Percentiles rank a stretch among this genome's conserved stretches.
These are phyloP conservation scores for Gallinago jamesoni DNA, from an alignment of 2,113 vertebrate species.

Conservation along the genomic window DNA sequence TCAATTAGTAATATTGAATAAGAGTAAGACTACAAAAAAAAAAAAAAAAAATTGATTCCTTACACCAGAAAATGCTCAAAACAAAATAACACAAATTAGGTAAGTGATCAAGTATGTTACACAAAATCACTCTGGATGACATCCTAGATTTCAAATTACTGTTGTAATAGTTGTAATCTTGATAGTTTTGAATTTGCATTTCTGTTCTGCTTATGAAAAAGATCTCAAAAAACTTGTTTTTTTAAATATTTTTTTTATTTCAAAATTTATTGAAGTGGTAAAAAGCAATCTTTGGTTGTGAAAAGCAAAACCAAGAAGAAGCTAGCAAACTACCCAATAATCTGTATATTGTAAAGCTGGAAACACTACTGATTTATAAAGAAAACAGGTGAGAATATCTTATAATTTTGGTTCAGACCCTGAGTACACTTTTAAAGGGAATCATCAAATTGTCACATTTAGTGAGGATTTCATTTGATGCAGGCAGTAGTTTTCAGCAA, in stretches of 20 bases:
- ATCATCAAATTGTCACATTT: background rate
- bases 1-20: background rate
- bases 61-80: background rate
- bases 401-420: background rate
- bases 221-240: accelerated
- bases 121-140: background rate
- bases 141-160: background rate
- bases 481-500: background rate
- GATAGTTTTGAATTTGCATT: background rate
- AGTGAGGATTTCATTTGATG: background rate
- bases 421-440: background rate
- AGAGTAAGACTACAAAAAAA: background rate
- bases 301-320: background rate
- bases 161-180: background rate
- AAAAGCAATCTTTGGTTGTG: background rate
- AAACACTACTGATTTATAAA: background rate
- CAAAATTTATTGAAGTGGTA: background rate
- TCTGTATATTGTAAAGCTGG: background rate
- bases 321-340: background rate
- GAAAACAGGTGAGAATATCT: background rate
- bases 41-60: background rate
- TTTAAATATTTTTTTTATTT: background rate
- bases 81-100: background rate
- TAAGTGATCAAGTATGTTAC: background rate
- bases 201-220: background rate